These are phyloP conservation scores for Meloidogyne exigua DNA, from an alignment of 1,140 invertebrate species.

Conservation along the genomic window DNA sequence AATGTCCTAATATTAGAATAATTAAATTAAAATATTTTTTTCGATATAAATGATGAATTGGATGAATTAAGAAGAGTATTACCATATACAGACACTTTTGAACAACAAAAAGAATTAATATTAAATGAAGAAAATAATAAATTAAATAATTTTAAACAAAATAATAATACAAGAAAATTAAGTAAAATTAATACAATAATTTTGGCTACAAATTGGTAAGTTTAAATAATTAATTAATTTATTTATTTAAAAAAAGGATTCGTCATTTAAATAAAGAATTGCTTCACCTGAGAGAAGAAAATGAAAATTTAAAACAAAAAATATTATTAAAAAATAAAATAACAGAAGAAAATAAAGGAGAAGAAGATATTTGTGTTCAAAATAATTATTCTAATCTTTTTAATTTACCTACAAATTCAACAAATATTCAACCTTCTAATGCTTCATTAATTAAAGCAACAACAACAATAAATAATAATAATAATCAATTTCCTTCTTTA, in stretches of 20 bases:
- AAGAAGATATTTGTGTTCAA: no score
- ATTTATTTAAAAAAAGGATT: not conserved
- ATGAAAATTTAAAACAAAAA: not conserved
- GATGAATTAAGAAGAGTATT: conserved; percentile 83
- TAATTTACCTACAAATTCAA: no score
- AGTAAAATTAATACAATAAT: conserved; percentile 97
- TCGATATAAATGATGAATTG: conserved; percentile 91
- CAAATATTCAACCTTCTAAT: no score
- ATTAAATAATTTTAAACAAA: conserved; percentile 66
- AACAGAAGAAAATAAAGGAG: not conserved
- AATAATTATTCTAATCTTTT: no score
- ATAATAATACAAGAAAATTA: conserved; percentile 93
- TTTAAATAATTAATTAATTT: not conserved
- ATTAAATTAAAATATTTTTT: conserved; percentile 71
- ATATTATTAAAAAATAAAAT: no score
- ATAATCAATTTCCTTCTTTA: not conserved
- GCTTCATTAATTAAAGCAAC: no score
- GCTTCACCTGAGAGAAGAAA: not conserved
- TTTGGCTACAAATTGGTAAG: conserved; percentile 73
- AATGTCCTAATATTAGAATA: not conserved
- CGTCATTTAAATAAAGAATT: conserved; percentile 1
- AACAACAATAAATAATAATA: no score
- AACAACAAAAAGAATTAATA: not conserved
- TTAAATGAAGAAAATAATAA: not conserved
- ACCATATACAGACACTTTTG: conserved; percentile 50